Evolutionary conservation across 2,888 invertebrate genomes (phyloP).

Genomic region (Coleophora deauratella): DNA sequence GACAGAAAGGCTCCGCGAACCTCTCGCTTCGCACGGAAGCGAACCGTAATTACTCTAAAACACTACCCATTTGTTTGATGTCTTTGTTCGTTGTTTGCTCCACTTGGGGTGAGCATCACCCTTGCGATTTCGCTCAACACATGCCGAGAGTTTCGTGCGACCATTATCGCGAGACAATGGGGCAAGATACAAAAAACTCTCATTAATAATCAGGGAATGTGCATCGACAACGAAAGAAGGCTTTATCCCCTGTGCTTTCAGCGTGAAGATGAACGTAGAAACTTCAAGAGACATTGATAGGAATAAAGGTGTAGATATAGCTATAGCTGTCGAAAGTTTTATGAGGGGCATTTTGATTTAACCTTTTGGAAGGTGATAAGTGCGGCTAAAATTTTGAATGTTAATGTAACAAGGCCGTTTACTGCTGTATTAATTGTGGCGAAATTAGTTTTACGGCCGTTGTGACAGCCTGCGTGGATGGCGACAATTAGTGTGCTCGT

Average conservation of each 20-base stretch:
- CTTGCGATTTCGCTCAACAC: constrained; percentile 61
- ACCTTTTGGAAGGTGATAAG: background rate
- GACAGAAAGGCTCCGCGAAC: constrained; percentile 33
- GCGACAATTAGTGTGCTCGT: constrained; percentile 40
- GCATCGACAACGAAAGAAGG: constrained; percentile 56
- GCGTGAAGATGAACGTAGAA: constrained; percentile 43
- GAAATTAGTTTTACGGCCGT: constrained; percentile 38
- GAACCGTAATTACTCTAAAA: constrained; percentile 73
- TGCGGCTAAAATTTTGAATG: background rate
- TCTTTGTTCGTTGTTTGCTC: constrained; percentile 73
- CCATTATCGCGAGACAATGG: constrained; percentile 64
- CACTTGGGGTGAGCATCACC: constrained; percentile 69
- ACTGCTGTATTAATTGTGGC: constrained; percentile 30
- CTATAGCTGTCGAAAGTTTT: constrained; percentile 10
- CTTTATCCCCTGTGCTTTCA: constrained; percentile 39
- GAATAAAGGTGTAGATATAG: constrained; percentile 41
- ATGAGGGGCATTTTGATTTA: background rate
- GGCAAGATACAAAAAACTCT: constrained; percentile 64
- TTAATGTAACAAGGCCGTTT: constrained; percentile 23
- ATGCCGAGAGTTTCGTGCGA: constrained; percentile 58
- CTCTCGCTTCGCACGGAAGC: constrained; percentile 67
- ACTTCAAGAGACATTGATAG: constrained; percentile 48
- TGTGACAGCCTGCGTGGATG: constrained; percentile 38
- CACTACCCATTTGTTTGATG: constrained; percentile 74
- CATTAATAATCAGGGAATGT: constrained; percentile 71